Base-by-base conservation (phyloP, 2,113 vertebrate genomes). In the Potamarius usumacintae region DNA sequence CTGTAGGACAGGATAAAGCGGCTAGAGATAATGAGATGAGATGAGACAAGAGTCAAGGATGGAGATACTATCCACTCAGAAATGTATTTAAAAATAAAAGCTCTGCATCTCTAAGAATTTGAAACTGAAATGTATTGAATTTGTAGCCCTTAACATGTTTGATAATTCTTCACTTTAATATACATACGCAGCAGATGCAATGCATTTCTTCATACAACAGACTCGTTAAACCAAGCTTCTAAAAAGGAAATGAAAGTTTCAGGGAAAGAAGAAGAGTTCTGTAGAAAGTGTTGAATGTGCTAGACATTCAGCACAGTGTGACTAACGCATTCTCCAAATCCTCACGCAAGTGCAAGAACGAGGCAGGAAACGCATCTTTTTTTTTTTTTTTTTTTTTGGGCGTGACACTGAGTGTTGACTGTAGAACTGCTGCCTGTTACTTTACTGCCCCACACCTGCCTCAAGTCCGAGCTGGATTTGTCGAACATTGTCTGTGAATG, bases 271-370 rank as follows among this genome's bases (percentile, higher is more conserved):
- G 14, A 53, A 22, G 74, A 80, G 60, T 85, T 86, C 20, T 74
- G 62, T 42, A 48, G 63, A 85, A 90, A 57, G 82, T 85, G 87
- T 53, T 60, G 27, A 80, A 57, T 71, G 84, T 83, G 71, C 48
- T 76, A 84, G 91, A 90, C 50, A 18, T 90, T 90, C 90, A 84
- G 53, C 71, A 77, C 79, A 18, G 87, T 86, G 86, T 87, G 89
- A 88, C 89, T 87, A 91, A 87, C 83, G 63, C 52, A 0, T 82
- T 58, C 57, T 65, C 25, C 12, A 77, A 77, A 83, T 27, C 57
- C 10, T 53, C 58, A 42, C 30, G 5, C 50, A 84, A 84, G 83
- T 85, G 50, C 42, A 55, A 60, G 87, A 83, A 81, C 34, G 50
- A 60, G 53, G 25, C 71, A 11, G 48, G 1, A n/a, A 42, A 25